phyloP scores from a whole-genome alignment of 2,113 vertebrate species.

The Camelus bactrianus region DNA sequence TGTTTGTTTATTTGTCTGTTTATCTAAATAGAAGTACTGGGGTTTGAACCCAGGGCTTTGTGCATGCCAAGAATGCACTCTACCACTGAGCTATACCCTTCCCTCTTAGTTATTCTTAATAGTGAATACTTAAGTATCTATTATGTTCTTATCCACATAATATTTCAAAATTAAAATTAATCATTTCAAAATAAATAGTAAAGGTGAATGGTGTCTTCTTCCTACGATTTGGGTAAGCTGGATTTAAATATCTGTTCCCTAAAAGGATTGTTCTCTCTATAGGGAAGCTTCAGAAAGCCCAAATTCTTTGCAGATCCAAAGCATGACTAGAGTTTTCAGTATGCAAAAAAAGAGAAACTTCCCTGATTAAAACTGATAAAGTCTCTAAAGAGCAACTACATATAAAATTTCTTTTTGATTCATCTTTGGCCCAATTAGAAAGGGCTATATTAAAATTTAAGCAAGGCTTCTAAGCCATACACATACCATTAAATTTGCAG shows the following conservation, averaged over 20 bases:
- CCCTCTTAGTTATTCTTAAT: not conserved
- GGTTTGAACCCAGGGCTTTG: too few species aligned
- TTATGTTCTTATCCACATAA: not conserved
- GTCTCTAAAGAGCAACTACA: conserved; percentile 46
- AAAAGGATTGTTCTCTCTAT: not conserved
- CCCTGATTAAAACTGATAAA: conserved; percentile 56
- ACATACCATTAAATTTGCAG: conserved; percentile 82
- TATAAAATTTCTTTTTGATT: conserved; percentile 67
- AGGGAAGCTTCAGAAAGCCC: not conserved
- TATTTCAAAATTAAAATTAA: conserved; percentile 46
- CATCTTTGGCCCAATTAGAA: conserved; percentile 74
- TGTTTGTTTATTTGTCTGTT: too few species aligned
- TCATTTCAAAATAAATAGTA: not conserved
- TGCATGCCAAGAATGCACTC: too few species aligned
- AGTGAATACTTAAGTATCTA: not conserved
- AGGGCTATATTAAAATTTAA: conserved; percentile 80
- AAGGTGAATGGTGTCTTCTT: not conserved
- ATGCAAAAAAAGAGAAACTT: not conserved
- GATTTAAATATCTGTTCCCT: not conserved
- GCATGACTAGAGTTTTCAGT: not conserved
- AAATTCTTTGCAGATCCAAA: not conserved
- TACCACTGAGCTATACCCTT: too few species aligned
- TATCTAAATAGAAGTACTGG: too few species aligned
- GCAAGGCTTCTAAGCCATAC: conserved; percentile 67
- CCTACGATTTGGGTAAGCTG: not conserved